Base-by-base conservation (phyloP, 2,888 invertebrate genomes). In the Exocentrus adspersus region DNA sequence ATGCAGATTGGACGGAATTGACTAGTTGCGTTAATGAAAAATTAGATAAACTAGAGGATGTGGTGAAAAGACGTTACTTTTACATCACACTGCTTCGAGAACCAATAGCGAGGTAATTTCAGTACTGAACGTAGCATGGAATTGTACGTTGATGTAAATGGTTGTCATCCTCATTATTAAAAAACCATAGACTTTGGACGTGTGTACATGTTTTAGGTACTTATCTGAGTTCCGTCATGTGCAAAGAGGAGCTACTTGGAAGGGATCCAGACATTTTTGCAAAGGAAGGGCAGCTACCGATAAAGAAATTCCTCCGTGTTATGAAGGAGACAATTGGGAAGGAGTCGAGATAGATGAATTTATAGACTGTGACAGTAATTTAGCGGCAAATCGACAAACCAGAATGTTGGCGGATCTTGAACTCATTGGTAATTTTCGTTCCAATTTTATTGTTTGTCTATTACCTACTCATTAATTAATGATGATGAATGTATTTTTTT, bases 1-100 rank as follows among this genome's bases (percentile, higher is more conserved):
- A 98, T 81, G 97, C 98, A 20, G 98, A 98, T 85, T 98, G 96
- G 93, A 98, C 98, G 1, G 98, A 99, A 85, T 84, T 99, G 72
- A 95, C 94, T 7, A 88, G 87, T 73, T 97, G 97, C 83, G 97
- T 97, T 37, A 94, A 97, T 79, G 89, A 91, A 20, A 94, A 94
- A 78, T 86, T 98, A 78, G 94, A 97, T 82, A 91, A 94, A 81
- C 91, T 94, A 79, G 97, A 98, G 83, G 93, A 93, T 3, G 78
- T 81, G 78, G 75, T 81, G 2, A 83, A 82, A 68, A 72, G 82
- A 7, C 75, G 98, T 76, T 98, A 97, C 84, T 97, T 97, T 85
- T 98, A 97, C 85, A 95, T 98, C 72, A 97, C 98, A 3, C 88
- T 99, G 69, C 86, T 99, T 51, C 88, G 99, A 66, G 95, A 98